These are phyloP conservation scores for Hippoglossus hippoglossus DNA, from an alignment of 2,797 vertebrate species.

Conservation along the genomic window DNA sequence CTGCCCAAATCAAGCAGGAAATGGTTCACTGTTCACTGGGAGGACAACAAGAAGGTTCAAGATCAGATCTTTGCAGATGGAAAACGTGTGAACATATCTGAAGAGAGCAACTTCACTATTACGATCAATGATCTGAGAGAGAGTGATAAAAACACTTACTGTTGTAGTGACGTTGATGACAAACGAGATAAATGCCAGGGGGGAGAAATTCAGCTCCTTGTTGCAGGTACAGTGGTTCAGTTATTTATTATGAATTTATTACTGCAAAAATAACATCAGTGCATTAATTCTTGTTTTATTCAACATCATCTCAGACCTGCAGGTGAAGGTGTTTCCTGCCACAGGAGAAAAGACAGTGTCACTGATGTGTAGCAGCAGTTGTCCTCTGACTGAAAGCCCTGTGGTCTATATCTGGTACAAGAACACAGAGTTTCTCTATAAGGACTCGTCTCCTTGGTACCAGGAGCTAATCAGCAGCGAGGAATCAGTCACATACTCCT, in stretches of 20 bases:
- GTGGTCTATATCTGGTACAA: conserved; percentile 44
- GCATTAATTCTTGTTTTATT: too few relatives aligned
- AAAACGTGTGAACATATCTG: background rate
- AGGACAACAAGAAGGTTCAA: fast-evolving
- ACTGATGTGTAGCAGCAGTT: conserved; percentile 57
- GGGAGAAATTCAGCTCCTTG: background rate
- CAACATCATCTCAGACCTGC: conserved; percentile 39
- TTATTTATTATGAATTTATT: background rate
- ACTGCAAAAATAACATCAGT: background rate
- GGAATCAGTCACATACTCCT: conserved; percentile 45
- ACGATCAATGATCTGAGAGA: conserved; percentile 26
- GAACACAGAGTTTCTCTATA: conserved; percentile 22
- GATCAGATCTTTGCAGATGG: background rate
- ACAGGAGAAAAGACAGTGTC: conserved; percentile 29
- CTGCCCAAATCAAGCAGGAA: background rate
- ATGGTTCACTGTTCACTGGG: background rate
- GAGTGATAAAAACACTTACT: background rate
- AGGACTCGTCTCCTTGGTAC: conserved; percentile 44
- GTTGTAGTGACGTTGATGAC: background rate
- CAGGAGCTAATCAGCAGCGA: conserved; percentile 43
- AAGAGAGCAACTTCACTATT: background rate
- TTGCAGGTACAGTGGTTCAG: conserved; percentile 30
- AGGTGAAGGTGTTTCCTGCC: conserved; percentile 54
- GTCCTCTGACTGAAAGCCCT: conserved; percentile 41
- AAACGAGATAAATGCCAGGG: fast-evolving